Conservation (phyloP, 2,113 vertebrate genomes). For the Tragelaphus buxtoni region DNA sequence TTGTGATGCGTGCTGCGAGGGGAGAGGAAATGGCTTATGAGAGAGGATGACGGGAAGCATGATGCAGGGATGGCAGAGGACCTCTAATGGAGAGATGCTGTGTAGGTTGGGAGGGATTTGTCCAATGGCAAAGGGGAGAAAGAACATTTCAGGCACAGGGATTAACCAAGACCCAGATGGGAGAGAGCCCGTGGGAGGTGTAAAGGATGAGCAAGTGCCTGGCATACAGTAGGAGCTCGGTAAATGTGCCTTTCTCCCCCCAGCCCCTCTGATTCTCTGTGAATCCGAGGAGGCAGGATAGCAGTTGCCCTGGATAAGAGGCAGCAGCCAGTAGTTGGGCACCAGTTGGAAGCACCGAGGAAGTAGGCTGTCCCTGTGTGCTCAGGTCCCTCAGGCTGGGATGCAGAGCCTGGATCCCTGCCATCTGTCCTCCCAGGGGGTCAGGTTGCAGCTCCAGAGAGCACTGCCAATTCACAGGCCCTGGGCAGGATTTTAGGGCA, state of each 20-base stretch:
- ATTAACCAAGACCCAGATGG: not conserved
- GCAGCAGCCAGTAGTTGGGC: not conserved
- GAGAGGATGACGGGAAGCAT: not conserved
- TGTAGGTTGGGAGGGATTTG: not conserved
- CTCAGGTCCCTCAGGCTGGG: not conserved
- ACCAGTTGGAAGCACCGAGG: not conserved
- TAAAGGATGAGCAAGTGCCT: not conserved
- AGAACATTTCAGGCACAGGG: not conserved
- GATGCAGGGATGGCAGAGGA: not conserved
- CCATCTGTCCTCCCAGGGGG: not conserved
- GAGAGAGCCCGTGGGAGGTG: not conserved
- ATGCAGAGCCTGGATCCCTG: no score
- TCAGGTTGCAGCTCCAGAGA: not conserved
- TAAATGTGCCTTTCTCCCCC: not conserved
- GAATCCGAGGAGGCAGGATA: no score
- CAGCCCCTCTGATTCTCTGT: not conserved
- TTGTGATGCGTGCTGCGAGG: rapidly evolving
- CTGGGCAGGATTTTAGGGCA: not conserved
- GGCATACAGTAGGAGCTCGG: not conserved
- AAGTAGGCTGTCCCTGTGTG: not conserved
- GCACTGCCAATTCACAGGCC: not conserved
- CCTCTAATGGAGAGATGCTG: not conserved
- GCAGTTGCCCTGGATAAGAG: not conserved
- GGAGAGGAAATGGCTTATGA: not conserved
- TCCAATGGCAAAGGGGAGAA: not conserved